Conservation (phyloP, 2,888 invertebrate species). For the Therioaphis trifolii region DNA sequence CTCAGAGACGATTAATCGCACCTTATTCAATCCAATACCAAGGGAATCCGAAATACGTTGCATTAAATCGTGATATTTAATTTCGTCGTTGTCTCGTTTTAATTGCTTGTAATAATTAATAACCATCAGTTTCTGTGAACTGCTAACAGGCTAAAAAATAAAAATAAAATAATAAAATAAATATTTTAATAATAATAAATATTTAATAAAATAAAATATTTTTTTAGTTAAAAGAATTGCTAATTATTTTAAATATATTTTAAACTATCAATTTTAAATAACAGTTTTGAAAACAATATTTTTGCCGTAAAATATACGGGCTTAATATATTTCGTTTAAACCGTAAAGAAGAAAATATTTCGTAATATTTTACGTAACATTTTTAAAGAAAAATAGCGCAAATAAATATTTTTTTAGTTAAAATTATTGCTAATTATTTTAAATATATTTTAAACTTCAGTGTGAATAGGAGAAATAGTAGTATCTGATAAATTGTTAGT, state of each 20-base stretch:
- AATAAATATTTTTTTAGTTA: not conserved
- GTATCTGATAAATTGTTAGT: no score
- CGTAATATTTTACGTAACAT: no score
- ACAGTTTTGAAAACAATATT: not conserved
- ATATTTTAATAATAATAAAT: not conserved
- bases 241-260: no score
- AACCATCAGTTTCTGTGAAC: not conserved
- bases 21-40: constrained; percentile 19
- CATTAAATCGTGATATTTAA: constrained; percentile 18
- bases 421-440: not conserved
- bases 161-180: constrained; percentile 8
- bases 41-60: not conserved
- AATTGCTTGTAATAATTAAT: not conserved
- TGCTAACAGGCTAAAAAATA: constrained; percentile 5
- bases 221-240: no score
- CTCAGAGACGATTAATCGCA: not conserved
- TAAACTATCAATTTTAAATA: not conserved
- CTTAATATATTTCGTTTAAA: not conserved
- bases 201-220: no score
- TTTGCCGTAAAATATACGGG: not conserved
- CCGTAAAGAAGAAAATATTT: constrained; percentile 16
- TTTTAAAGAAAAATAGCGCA: not conserved
- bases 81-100: not conserved
- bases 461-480: no score
- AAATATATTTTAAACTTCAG: no score